phyloP scores from a whole-genome alignment of 2,888 invertebrate species.

The Crioceris asparagi region DNA sequence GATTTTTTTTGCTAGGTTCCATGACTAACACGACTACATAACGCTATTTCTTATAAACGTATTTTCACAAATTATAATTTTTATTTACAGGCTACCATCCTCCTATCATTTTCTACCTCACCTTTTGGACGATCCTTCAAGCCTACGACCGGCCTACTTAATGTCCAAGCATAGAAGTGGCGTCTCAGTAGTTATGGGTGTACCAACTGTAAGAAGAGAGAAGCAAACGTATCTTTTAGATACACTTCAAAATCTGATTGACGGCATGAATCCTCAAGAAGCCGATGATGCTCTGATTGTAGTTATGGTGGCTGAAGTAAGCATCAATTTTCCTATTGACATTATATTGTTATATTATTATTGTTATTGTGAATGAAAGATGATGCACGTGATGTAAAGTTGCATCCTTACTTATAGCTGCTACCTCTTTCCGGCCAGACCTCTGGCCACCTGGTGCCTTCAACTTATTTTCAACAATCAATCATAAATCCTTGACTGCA shows the following conservation, averaged over 20 bases:
- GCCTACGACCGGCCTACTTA: conserved; percentile 67
- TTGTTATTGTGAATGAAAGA: too few relatives aligned
- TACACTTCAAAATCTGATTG: conserved; percentile 74
- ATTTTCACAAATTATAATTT: too few relatives aligned
- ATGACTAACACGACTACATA: too few relatives aligned
- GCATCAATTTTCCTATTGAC: conserved; percentile 9
- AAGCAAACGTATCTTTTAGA: conserved; percentile 78
- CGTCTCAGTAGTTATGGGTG: conserved; percentile 74
- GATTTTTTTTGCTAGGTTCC: too few relatives aligned
- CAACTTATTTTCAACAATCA: too few relatives aligned
- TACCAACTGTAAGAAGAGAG: conserved; percentile 83
- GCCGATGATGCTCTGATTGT: conserved; percentile 73
- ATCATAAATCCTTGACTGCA: too few relatives aligned
- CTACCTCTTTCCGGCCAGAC: too few relatives aligned
- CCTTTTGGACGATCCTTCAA: conserved; percentile 64
- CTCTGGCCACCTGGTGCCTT: too few relatives aligned
- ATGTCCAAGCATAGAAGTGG: conserved; percentile 63
- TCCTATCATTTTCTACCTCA: conserved; percentile 82
- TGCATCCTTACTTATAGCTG: too few relatives aligned
- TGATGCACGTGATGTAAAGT: too few relatives aligned
- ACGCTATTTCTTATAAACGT: too few relatives aligned
- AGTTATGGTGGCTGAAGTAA: conserved; percentile 75
- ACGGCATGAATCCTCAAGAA: conserved; percentile 62
- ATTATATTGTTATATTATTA: background rate
- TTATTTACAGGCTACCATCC: conserved; percentile 56